Evolutionary conservation across 2,797 vertebrate species (phyloP), one percentile per base, ranked within the genome.

Genomic region (Rhynchonycteris naso): DNA sequence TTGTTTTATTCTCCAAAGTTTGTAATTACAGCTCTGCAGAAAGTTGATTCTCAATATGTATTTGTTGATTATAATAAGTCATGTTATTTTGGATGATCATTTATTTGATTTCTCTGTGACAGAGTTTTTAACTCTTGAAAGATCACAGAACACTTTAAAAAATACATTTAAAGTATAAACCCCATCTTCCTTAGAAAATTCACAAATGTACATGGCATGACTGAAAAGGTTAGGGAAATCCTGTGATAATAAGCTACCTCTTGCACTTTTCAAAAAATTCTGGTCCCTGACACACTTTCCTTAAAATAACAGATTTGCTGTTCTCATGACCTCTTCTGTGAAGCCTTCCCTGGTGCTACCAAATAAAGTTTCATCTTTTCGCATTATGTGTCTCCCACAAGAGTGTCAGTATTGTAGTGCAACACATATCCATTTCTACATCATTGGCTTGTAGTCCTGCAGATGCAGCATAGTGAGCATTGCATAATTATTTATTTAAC

Each of bases 31-130:
- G 30, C 30, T 80, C 33, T 86, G 30, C 14, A 75, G 24, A 52
- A 83, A 95, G n/a, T 35, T 84, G 74, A 65, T 82, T 82, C 24
- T 93, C 18, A 78, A 28, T 65, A 21, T 50, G 30, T 91, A 47
- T 86, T 69, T 90, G 83, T 72, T 80, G 56, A 63, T 95, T 74
- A 89, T 54, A 80, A 85, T 59, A 56, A 81, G 30, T n/a, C 61
- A 24, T 43, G 7, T 52, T 33, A 86, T 65, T 81, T 82, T 88
- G 15, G 52, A 88, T 71, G 38, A 66, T 78, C 10, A 85, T 82
- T 84, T 76, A 33, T 26, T 14, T 87, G n/a, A 84, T 52, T 71
- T 93, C 30, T 89, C 33, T 56, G 38, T 80, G 21, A 88, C 47
- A 68, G 65, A 75, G 2, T 26, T 95, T 90, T 94, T 93, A 56